Evolutionary conservation across 1,140 invertebrate species (phyloP).

Genomic region (Drosophila gunungcola): DNA sequence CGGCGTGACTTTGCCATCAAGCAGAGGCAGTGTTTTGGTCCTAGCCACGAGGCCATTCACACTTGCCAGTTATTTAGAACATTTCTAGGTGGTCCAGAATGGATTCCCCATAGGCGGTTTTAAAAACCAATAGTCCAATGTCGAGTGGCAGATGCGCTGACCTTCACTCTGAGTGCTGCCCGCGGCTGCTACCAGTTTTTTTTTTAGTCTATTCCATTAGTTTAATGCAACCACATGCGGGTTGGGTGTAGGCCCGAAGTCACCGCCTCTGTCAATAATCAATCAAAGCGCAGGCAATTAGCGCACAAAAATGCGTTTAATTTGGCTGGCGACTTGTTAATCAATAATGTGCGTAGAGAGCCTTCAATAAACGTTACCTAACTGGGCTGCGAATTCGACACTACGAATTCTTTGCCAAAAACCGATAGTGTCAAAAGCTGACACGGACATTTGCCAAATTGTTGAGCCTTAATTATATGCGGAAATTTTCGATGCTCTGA

Average conservation of each 20-base stretch:
- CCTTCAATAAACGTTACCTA: conserved; percentile 34
- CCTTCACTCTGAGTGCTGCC: conserved; percentile 42
- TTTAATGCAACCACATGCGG: conserved; percentile 61
- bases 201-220: conserved; percentile 2
- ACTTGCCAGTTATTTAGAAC: conserved; percentile 63
- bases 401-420: conserved; percentile 39
- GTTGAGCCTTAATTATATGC: conserved; percentile 52
- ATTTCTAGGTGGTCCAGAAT: conserved; percentile 26
- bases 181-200: conserved; percentile 30
- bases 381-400: conserved; percentile 18
- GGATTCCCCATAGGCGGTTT: not conserved
- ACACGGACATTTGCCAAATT: conserved; percentile 43
- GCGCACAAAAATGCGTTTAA: conserved; percentile 57
- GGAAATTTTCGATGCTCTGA: conserved; percentile 49
- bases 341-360: conserved; percentile 31
- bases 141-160: conserved; percentile 55
- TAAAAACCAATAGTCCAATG: conserved; percentile 27
- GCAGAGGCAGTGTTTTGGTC: conserved; percentile 18
- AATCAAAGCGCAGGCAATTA: conserved; percentile 58
- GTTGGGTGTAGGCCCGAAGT: conserved; percentile 13
- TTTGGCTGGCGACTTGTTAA: conserved; percentile 40
- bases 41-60: conserved; percentile 55
- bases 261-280: conserved; percentile 52
- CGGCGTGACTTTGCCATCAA: conserved; percentile 25
- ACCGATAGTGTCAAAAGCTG: conserved; percentile 36